Evolutionary conservation across 2,113 vertebrate species (phyloP).

Genomic region (Chionodraco myersi): DNA sequence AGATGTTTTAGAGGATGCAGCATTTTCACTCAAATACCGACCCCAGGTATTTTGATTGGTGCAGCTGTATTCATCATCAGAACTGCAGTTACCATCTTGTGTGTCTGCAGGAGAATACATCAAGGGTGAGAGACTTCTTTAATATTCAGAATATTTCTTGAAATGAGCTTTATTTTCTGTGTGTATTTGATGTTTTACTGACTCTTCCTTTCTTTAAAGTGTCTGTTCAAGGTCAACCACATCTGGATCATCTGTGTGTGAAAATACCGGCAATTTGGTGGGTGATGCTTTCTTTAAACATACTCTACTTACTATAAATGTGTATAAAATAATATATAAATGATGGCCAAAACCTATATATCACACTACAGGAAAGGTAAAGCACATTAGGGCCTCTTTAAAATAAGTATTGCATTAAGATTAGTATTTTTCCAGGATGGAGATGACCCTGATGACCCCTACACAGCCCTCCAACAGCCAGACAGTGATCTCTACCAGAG

Average conservation of each 20-base stretch:
- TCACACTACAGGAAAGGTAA: no score
- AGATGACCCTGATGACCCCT: neutral
- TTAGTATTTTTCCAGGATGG: neutral
- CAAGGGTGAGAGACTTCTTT: neutral
- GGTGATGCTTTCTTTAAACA: neutral
- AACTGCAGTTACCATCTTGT: neutral
- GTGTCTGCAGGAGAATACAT: neutral
- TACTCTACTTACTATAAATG: no score
- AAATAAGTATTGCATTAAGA: neutral
- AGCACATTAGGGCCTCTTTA: no score
- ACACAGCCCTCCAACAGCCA: conserved; percentile 6
- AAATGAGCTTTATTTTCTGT: no score
- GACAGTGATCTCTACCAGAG: conserved; percentile 32
- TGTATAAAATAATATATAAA: no score
- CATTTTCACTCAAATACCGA: rapidly evolving
- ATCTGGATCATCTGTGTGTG: neutral
- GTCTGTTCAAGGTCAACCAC: neutral
- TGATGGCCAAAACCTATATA: no score
- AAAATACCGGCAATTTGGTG: neutral
- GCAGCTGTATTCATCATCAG: neutral
- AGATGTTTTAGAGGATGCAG: neutral
- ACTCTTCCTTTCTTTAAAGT: neutral
- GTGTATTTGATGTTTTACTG: neutral
- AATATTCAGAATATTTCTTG: no score
- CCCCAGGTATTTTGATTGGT: neutral